phyloP scores from a whole-genome alignment of 1,140 invertebrate genomes.

The Drosophila nikananu region DNA sequence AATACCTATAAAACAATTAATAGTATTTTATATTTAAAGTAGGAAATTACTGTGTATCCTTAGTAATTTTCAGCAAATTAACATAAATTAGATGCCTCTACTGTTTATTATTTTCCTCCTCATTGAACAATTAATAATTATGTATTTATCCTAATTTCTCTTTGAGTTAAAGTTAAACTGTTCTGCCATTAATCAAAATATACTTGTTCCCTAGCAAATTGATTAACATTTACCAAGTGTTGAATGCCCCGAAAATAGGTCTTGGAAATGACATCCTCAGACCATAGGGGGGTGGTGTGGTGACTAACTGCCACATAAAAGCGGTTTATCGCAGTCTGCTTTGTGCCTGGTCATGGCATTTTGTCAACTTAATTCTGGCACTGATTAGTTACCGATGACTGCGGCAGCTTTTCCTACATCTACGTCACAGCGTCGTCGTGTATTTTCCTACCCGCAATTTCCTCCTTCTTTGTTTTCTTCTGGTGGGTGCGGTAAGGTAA shows the following conservation, averaged over 20 bases:
- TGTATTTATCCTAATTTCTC: not conserved
- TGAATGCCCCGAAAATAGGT: conserved; percentile 21
- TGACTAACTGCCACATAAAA: conserved; percentile 39
- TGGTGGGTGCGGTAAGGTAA: conserved; percentile 55
- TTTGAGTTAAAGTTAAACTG: not conserved
- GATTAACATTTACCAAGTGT: conserved; percentile 38
- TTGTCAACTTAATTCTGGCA: conserved; percentile 57
- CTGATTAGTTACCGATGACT: conserved; percentile 67
- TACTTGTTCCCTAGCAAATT: conserved; percentile 2
- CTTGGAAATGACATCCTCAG: conserved; percentile 15
- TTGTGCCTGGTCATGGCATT: conserved; percentile 61
- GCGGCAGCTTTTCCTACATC: conserved; percentile 27
- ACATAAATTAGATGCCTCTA: not conserved
- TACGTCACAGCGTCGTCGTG: conserved; percentile 12
- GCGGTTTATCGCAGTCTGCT: conserved; percentile 37
- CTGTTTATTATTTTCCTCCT: not conserved
- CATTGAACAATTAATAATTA: not conserved
- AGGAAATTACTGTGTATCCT: not conserved
- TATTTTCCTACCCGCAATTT: conserved; percentile 10
- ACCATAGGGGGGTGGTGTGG: not conserved
- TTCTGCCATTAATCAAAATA: conserved; percentile 12
- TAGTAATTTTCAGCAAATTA: not conserved
- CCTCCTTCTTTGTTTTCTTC: not conserved
- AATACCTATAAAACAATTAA: not conserved
- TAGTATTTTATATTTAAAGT: not conserved